Conservation (phyloP, 2,888 invertebrate species). For the Nomada hirtipes region DNA sequence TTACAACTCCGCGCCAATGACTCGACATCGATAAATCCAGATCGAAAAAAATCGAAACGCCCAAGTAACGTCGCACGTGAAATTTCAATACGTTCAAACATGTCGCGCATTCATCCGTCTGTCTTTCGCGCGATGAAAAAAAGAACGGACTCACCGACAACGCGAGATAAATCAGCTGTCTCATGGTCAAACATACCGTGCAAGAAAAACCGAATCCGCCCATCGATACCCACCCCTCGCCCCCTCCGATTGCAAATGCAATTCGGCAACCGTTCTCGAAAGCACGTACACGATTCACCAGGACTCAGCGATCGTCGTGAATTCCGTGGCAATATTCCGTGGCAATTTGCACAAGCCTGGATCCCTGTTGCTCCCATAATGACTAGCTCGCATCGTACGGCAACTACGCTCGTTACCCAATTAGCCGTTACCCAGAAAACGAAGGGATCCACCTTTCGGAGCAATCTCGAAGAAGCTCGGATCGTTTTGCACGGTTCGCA, state of each 20-base stretch:
- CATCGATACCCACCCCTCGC: not conserved
- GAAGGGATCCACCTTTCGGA: slow-evolving; percentile 6
- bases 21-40: too few relatives aligned
- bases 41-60: too few relatives aligned
- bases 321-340: not conserved
- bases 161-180: too few relatives aligned
- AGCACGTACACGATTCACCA: not conserved
- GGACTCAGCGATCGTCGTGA: not conserved
- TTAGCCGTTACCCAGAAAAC: slow-evolving; percentile 51
- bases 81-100: too few relatives aligned
- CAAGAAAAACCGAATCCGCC: not conserved
- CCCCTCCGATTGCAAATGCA: not conserved
- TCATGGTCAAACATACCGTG: too few relatives aligned
- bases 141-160: too few relatives aligned
- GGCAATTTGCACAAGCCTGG: slow-evolving; percentile 4
- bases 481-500: not conserved
- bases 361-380: slow-evolving; percentile 8
- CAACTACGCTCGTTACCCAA: slow-evolving; percentile 44
- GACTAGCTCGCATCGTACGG: not conserved
- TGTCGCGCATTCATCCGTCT: too few relatives aligned
- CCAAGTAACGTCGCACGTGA: too few relatives aligned
- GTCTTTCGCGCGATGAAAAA: too few relatives aligned
- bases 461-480: not conserved
- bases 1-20: too few relatives aligned
- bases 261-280: not conserved